Evolutionary conservation across 2,113 vertebrate species (phyloP).

Genomic region (Boulengeromyrus knoepffleri): DNA sequence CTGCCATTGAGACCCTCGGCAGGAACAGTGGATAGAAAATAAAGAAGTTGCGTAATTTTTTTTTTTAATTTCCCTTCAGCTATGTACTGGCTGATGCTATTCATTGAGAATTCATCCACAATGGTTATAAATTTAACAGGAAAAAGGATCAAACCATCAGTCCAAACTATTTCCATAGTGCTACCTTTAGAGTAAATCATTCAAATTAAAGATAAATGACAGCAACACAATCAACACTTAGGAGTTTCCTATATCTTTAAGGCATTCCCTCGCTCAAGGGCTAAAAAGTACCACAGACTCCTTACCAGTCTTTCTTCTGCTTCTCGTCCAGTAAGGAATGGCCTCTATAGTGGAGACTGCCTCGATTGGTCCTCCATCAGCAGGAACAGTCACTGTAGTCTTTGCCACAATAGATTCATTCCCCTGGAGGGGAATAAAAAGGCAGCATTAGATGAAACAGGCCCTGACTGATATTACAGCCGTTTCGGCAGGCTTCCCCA

Average conservation of each 20-base stretch:
- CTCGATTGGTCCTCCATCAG: slow-evolving; percentile 83
- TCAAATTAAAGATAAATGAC: not conserved
- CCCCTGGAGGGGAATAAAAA: slow-evolving; percentile 52
- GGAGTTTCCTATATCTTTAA: not conserved
- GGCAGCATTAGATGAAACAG: not conserved
- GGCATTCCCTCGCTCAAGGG: not conserved
- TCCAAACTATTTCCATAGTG: not conserved
- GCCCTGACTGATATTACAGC: not conserved
- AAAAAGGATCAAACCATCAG: not conserved
- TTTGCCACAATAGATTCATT: slow-evolving; percentile 89
- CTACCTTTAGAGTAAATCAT: not conserved
- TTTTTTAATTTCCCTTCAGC: not conserved
- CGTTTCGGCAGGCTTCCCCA: not conserved
- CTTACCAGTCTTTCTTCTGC: slow-evolving; percentile 75
- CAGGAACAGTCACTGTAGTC: slow-evolving; percentile 85
- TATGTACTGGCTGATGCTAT: not conserved
- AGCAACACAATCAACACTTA: not conserved
- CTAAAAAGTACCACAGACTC: not conserved
- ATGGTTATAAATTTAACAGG: not conserved
- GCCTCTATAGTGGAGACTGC: slow-evolving; percentile 87
- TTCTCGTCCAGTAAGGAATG: slow-evolving; percentile 73
- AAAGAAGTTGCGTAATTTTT: not conserved
- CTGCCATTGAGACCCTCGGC: not conserved
- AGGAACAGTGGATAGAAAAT: not conserved
- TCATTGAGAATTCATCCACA: not conserved